phyloP scores from a whole-genome alignment of 2,113 vertebrate species.

The Lepisosteus osseus region DNA sequence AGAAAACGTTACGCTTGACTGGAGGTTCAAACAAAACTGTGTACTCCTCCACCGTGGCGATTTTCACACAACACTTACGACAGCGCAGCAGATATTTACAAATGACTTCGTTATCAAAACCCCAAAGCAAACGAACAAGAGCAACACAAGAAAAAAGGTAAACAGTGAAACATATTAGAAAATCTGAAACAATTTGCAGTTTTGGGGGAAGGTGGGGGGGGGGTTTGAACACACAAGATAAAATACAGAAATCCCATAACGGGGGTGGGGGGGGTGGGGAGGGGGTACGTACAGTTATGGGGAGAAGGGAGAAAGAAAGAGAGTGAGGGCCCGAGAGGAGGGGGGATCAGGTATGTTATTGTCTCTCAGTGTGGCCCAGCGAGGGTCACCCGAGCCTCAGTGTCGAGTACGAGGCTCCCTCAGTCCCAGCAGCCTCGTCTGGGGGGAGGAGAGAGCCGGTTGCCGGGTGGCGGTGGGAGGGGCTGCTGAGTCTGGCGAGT shows the following conservation, averaged over 20 bases:
- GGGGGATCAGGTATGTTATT: constrained; percentile 46
- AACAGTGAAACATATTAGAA: constrained; percentile 24
- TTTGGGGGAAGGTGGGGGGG: neutral
- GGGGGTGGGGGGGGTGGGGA: constrained; percentile 17
- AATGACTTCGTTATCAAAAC: constrained; percentile 41
- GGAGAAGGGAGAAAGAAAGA: constrained; percentile 21
- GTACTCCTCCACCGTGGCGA: constrained; percentile 40
- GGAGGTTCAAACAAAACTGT: constrained; percentile 38
- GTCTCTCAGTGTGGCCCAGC: constrained; percentile 49
- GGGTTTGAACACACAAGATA: neutral
- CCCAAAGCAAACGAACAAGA: constrained; percentile 27
- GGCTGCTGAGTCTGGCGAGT: constrained; percentile 26
- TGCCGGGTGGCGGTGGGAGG: constrained; percentile 11
- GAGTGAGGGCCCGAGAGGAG: constrained; percentile 34
- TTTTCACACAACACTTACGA: constrained; percentile 36
- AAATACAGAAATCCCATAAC: constrained; percentile 7
- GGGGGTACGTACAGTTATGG: constrained; percentile 9
- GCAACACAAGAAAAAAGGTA: constrained; percentile 44
- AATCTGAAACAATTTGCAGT: neutral
- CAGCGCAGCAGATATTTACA: constrained; percentile 52
- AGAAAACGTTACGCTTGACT: constrained; percentile 39
- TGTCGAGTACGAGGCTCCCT: constrained; percentile 43
- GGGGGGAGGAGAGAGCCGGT: constrained; percentile 22
- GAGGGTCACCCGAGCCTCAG: constrained; percentile 38
- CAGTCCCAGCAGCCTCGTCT: constrained; percentile 27